Base-by-base conservation (phyloP, 2,113 vertebrate species). In the Girardinichthys multiradiatus region DNA sequence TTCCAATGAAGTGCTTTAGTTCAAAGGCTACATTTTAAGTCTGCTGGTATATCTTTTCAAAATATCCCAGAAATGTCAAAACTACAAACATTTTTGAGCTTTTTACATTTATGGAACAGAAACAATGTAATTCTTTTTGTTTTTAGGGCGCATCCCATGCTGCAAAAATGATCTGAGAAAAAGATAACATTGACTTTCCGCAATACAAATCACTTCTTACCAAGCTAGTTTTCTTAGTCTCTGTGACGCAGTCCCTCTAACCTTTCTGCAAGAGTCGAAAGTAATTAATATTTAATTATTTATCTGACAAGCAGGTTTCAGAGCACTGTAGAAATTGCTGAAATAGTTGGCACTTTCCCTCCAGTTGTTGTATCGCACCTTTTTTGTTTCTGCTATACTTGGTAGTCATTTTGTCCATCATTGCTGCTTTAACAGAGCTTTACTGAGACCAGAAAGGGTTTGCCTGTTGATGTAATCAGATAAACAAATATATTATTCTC, bases 261-360 rank as follows among this genome's bases (percentile, higher is more conserved):
- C 68, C 72, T 72, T 78, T 76, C 39, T 30, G 33, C 68, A n/a
- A 33, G 65, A 66, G 74, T 72, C 54, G 7, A 37, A 19, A 72
- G 57, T 45, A 79, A 72, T 74, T 86, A 59, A 63, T 80, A 60
- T 72, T 86, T 87, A 24, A 61, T 70, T 77, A 77, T 76, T 72
- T 83, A 72, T 81, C 70, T 81, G 77, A 86, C 68, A 77, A 73
- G 69, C 68, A 24, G 48, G 4, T 54, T 54, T 7, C 21, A 45
- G 42, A 45, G 17, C 4, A 0, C 1, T 19, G 14, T 45, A 66
- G 54, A 73, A 85, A 70, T n/a, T 26, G 1, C 28, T 64, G 45
- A 68, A 80, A 61, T 37, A 77, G 61, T 86, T 82, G 17, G 60
- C 39, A 14, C 12, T 42, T 11, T 57, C 48, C 80, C 60, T 39